Conservation (phyloP, 1,140 invertebrate species). For the Camponotus vicinus region DNA sequence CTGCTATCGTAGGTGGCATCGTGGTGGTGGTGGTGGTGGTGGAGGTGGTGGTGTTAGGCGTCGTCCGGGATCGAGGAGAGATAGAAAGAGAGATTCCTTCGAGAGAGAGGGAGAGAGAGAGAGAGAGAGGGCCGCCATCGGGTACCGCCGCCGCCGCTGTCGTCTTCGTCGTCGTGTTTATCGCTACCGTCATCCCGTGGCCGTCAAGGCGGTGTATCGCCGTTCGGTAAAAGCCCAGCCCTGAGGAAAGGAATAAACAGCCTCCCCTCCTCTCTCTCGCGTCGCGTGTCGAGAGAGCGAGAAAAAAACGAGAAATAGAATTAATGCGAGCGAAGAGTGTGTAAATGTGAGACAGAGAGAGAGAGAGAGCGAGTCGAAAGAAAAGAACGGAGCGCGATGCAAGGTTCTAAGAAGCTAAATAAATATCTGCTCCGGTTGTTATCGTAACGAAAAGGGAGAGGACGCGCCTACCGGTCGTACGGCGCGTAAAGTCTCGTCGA, state of each 20-base stretch:
- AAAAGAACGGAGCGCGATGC: not conserved
- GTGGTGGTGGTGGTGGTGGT: constrained; percentile 69
- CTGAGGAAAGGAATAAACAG: constrained; percentile 21
- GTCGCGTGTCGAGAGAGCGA: constrained; percentile 60
- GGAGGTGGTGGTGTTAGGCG: constrained; percentile 74
- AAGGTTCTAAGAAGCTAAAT: constrained; percentile 32
- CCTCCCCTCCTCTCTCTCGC: constrained; percentile 54
- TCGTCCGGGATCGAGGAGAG: constrained; percentile 71
- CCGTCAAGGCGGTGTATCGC: constrained; percentile 26
- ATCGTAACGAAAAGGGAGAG: constrained; percentile 8
- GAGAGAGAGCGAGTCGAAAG: not conserved
- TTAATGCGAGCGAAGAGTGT: constrained; percentile 35
- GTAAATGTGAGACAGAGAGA: constrained; percentile 7
- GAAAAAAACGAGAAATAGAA: not conserved
- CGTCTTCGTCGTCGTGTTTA: not conserved
- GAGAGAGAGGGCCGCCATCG: constrained; percentile 58
- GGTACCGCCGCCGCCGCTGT: constrained; percentile 53
- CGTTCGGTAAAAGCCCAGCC: constrained; percentile 56
- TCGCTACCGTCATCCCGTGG: constrained; percentile 16
- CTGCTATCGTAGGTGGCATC: constrained; percentile 73
- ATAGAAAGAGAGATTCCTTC: constrained; percentile 55
- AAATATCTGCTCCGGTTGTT: constrained; percentile 37
- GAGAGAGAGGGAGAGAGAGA: constrained; percentile 6
- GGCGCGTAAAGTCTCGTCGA: constrained; percentile 56
- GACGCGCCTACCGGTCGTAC: constrained; percentile 61